Conservation (phyloP, 2,797 vertebrate genomes). For the Chanos chanos region DNA sequence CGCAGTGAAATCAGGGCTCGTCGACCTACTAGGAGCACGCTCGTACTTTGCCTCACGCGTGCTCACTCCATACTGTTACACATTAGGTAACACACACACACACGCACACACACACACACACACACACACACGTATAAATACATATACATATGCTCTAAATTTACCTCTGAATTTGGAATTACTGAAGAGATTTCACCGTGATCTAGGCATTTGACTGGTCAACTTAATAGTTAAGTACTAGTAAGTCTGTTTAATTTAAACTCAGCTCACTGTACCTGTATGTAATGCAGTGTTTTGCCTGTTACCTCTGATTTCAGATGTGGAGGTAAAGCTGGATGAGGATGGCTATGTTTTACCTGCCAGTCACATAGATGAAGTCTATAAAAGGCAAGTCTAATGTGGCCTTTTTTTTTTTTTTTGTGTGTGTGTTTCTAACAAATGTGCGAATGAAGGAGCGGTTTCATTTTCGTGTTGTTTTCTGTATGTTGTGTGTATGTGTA, state of each 20-base stretch:
- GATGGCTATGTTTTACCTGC: conserved; percentile 83
- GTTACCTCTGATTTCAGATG: conserved; percentile 66
- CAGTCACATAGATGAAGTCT: conserved; percentile 66
- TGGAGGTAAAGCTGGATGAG: conserved; percentile 90
- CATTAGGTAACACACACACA: conserved; percentile 70
- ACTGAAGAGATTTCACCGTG: no score
- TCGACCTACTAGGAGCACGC: conserved; percentile 78
- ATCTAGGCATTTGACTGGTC: no score
- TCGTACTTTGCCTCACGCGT: conserved; percentile 83
- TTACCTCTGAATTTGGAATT: no score
- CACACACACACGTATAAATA: neutral
- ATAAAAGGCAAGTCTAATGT: conserved; percentile 72
- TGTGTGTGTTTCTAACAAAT: no score
- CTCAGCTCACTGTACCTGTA: no score
- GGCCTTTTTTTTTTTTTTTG: neutral
- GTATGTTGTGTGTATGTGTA: neutral
- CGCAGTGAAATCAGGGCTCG: conserved; percentile 74
- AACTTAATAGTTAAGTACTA: no score
- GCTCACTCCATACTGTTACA: conserved; percentile 84
- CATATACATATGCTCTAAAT: neutral
- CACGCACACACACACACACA: no score
- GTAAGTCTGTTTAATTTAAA: no score
- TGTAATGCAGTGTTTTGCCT: neutral
- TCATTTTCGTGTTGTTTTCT: neutral
- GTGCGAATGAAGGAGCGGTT: no score